Evolutionary conservation across 2,888 invertebrate species (phyloP).

Genomic region (Ennomos fuscantarius): DNA sequence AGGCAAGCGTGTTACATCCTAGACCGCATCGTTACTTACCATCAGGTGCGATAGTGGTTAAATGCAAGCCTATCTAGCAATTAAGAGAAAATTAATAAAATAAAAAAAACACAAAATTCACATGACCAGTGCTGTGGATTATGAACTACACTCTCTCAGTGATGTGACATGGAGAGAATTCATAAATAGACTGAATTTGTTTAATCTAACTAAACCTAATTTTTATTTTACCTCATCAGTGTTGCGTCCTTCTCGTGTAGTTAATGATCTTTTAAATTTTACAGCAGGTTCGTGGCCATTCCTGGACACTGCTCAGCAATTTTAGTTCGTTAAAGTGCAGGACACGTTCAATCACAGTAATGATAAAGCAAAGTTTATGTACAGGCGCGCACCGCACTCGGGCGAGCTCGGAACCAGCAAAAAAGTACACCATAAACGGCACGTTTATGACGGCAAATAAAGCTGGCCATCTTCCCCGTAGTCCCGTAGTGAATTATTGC

Average conservation of each 20-base stretch:
- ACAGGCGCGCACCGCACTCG: constrained; percentile 58
- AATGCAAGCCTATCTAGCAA: too few relatives aligned
- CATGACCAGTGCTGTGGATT: too few relatives aligned
- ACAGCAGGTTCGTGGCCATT: constrained; percentile 35
- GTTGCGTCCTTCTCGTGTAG: constrained; percentile 5
- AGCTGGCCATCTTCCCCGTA: constrained; percentile 82
- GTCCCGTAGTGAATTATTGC: constrained; percentile 85
- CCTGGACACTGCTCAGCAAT: constrained; percentile 26
- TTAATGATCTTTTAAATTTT: constrained; percentile 19
- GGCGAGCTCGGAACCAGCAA: constrained; percentile 60
- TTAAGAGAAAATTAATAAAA: too few relatives aligned
- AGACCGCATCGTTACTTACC: too few relatives aligned
- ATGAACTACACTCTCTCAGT: too few relatives aligned
- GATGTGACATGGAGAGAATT: too few relatives aligned
- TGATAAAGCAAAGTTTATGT: constrained; percentile 74
- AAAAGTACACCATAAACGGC: constrained; percentile 82
- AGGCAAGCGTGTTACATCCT: too few relatives aligned
- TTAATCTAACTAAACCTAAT: too few relatives aligned
- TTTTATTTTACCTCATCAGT: not conserved
- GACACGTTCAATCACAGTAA: constrained; percentile 65
- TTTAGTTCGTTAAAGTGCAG: constrained; percentile 39
- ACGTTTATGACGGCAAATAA: constrained; percentile 84
- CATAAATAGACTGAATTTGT: too few relatives aligned
- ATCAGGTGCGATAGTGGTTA: too few relatives aligned
- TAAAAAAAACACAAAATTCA: too few relatives aligned